These are phyloP conservation scores for Struthidea cinerea DNA, from an alignment of 2,113 vertebrate genomes.

Conservation along the genomic window DNA sequence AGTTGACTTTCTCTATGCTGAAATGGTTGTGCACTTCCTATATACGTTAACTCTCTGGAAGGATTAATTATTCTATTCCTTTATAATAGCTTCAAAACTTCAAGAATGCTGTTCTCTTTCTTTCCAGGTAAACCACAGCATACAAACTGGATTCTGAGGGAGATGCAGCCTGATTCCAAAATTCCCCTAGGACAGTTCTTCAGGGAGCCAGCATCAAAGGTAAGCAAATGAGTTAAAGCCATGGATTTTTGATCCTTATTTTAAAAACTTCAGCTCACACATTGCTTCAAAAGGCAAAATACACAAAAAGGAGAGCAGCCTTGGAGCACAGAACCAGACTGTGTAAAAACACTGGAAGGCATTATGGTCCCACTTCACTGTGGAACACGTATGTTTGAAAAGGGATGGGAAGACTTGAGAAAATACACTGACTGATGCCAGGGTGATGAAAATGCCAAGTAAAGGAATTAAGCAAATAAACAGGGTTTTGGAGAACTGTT, in stretches of 20 bases:
- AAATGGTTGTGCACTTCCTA: background rate
- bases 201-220: background rate
- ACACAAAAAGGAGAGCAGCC: background rate
- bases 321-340: background rate
- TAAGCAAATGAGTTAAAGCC: background rate
- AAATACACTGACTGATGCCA: background rate
- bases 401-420: background rate
- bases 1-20: background rate
- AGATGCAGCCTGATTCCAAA: background rate
- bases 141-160: background rate
- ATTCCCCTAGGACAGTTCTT: background rate
- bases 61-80: background rate
- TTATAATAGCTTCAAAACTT: background rate
- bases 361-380: background rate
- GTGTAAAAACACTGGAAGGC: background rate
- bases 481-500: background rate
- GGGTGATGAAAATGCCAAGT: background rate
- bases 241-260: background rate
- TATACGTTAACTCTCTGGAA: background rate
- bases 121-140: background rate
- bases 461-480: background rate
- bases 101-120: background rate
- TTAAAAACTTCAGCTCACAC: background rate
- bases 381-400: background rate
- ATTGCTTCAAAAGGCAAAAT: background rate